Conservation (phyloP, 2,113 vertebrate genomes). For the Albula glossodonta region DNA sequence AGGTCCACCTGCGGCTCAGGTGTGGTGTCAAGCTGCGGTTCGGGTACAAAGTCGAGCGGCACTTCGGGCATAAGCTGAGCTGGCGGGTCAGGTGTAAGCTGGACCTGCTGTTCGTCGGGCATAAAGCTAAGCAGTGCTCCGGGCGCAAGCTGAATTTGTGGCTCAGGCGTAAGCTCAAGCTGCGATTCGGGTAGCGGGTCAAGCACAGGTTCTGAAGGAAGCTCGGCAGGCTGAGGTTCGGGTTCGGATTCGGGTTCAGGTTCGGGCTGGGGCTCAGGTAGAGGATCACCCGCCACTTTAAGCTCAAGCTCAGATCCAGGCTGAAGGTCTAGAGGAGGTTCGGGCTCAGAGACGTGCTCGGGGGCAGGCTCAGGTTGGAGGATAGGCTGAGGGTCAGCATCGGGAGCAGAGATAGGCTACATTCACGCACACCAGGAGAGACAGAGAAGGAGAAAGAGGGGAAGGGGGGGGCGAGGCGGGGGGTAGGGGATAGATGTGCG, state of each 20-base stretch:
- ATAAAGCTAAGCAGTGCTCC: neutral
- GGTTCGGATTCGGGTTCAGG: neutral
- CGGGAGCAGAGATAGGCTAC: conserved; percentile 15
- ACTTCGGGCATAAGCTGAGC: neutral
- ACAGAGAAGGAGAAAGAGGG: neutral
- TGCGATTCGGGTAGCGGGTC: neutral
- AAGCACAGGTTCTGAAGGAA: conserved; percentile 2
- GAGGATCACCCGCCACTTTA: neutral
- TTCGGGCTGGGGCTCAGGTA: neutral
- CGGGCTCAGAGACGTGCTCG: neutral
- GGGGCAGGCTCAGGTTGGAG: neutral
- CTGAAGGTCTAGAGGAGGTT: neutral
- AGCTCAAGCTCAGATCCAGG: conserved; percentile 1
- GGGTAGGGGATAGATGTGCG: conserved; percentile 20
- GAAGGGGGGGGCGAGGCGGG: neutral
- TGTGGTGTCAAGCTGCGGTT: neutral
- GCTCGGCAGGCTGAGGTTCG: neutral
- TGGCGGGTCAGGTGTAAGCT: neutral
- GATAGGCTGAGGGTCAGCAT: neutral
- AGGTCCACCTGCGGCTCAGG: neutral
- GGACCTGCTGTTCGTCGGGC: neutral
- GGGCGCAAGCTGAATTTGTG: conserved; percentile 11
- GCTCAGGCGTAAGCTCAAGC: neutral
- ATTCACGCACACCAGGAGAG: conserved; percentile 27
- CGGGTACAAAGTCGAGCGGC: neutral